A percentile compares a stretch with the other conserved stretches of the same genome.
Conservation (phyloP, 2,797 vertebrate species). For the Amazona finschi region DNA sequence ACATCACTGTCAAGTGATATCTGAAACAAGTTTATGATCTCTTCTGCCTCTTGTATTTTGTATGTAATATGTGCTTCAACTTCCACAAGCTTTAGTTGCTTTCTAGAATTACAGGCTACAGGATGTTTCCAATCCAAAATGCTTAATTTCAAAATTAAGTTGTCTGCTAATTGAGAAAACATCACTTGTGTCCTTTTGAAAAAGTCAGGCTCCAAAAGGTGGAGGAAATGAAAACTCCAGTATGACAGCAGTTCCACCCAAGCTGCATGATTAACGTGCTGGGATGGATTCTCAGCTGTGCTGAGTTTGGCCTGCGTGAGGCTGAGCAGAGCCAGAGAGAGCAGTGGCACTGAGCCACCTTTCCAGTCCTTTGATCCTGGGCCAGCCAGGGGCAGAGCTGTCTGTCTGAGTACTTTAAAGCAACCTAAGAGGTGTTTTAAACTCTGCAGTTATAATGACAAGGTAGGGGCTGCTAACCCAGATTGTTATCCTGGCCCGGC, state of each 20-base stretch:
- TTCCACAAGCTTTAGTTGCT: background rate
- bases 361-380: constrained; percentile 39
- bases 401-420: background rate
- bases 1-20: background rate
- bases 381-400: constrained; percentile 38
- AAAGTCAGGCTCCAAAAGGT: background rate
- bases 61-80: rapidly evolving
- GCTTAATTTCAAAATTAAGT: background rate
- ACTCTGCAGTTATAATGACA: background rate
- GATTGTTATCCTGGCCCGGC: background rate
- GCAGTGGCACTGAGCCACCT: constrained; percentile 46
- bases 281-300: constrained; percentile 65
- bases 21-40: background rate
- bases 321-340: constrained; percentile 46
- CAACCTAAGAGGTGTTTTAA: constrained; percentile 11
- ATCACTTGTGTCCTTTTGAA: background rate
- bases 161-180: background rate
- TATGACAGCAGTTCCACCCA: constrained; percentile 19
- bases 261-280: constrained; percentile 25
- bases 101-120: background rate
- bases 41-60: background rate
- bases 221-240: constrained; percentile 20
- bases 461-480: background rate
- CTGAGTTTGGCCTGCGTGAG: background rate
- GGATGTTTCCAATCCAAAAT: background rate